phyloP scores from a whole-genome alignment of 2,113 vertebrate genomes.

The Manacus vitellinus region DNA sequence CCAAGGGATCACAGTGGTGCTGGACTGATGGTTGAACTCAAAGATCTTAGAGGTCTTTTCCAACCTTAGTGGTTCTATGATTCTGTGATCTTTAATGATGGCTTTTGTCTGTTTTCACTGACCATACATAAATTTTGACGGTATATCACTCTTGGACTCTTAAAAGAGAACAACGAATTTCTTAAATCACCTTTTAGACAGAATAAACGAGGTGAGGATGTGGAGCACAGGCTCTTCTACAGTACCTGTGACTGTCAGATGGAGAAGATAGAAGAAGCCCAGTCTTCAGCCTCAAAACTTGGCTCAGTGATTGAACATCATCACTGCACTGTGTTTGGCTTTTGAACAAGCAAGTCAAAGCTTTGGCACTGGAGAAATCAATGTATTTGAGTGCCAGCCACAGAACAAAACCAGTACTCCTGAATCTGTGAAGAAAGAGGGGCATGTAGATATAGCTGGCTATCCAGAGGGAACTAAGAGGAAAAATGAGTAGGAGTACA shows the following conservation, averaged over 20 bases:
- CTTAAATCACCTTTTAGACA: not conserved
- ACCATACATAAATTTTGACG: not conserved
- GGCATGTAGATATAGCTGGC: not conserved
- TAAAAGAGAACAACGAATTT: not conserved
- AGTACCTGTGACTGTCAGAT: not conserved
- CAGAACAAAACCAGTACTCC: accelerated
- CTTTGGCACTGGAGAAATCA: not conserved
- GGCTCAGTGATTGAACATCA: not conserved
- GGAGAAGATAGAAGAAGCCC: not conserved
- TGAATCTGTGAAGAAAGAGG: not conserved
- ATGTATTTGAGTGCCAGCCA: not conserved
- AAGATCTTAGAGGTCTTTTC: not conserved
- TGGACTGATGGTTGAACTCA: not conserved
- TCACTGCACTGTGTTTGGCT: not conserved
- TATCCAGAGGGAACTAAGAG: not conserved
- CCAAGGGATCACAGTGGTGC: no score
- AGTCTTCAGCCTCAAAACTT: not conserved
- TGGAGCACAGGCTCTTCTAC: not conserved
- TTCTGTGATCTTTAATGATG: not conserved
- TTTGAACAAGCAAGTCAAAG: not conserved
- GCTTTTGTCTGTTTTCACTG: not conserved
- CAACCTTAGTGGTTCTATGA: not conserved
- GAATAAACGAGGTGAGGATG: not conserved
- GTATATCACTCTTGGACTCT: not conserved
- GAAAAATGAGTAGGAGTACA: not conserved